Evolutionary conservation across 2,113 vertebrate species (phyloP), one percentile per base, ranked within the genome.

Genomic region (Ivindomyrus marchei): DNA sequence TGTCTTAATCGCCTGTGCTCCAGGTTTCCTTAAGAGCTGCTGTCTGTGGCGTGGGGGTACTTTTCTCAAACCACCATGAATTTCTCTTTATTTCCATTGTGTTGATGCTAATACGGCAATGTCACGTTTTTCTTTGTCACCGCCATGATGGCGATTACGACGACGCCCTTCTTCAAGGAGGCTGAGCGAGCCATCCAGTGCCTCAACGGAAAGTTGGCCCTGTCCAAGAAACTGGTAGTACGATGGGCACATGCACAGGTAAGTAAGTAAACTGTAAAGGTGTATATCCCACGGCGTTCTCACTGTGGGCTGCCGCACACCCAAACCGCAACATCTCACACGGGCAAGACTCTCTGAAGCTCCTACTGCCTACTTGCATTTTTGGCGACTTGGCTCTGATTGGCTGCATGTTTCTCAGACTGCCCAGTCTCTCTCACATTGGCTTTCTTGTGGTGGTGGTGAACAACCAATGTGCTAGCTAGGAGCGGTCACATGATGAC

Each of bases 221-320:
- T 99, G 91, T 98, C 98, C n/a, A 99, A 99, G 95, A 99, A 98
- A 88, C 85, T 99, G 93, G 98, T 99, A 74, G 98, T 99, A 88
- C 96, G 98, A 27, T 99, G 98, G 98, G 98, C 98, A 5, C 98
- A 99, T 0, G 98, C 98, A 74, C 98, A 99, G 93, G 97, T 99
- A 4, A 53, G 52, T 19, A 5, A 52, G 49, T 15, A 15, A 15
- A 15, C 49, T 0, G 50, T 52, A 92, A 99, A 98, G 97, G 98
- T 99, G 92, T 95, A 96, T 95, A 90, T 93, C 39, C 46, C 84
- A 74, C 83, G 24, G n/a, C 31, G 49, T 36, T 36, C 9, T 56
- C 47, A 19, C 52, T 88, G 87, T 66, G 39, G 56, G 56, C 56
- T 3, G 9, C 19, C 4, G 39, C 19, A 46, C 87, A 46, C 39